A percentile compares a stretch with the other conserved stretches of the same genome.
phyloP scores from a whole-genome alignment of 2,888 invertebrate species.

The Dolichomitus sp. region DNA sequence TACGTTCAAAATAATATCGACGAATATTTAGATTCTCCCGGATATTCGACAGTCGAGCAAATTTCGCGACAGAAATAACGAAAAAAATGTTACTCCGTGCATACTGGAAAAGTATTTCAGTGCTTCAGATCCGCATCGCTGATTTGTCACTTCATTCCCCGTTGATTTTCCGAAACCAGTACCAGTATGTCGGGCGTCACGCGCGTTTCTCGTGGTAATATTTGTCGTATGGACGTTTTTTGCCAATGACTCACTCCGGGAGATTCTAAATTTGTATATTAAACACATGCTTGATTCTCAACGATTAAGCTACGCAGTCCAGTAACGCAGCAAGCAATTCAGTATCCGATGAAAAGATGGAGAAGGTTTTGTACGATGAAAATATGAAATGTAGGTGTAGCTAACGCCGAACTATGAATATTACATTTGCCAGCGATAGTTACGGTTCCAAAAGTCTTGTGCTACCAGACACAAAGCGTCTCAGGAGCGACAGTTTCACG shows the following conservation, averaged over 20 bases:
- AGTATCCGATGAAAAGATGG: slow-evolving; percentile 53
- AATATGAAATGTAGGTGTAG: slow-evolving; percentile 65
- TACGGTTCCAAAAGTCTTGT: slow-evolving; percentile 2
- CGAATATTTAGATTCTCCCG: slow-evolving; percentile 57
- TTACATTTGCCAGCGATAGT: slow-evolving; percentile 28
- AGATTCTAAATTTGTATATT: slow-evolving; percentile 50
- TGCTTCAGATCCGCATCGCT: slow-evolving; percentile 12
- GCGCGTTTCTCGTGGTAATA: slow-evolving; percentile 41
- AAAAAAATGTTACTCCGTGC: slow-evolving; percentile 13
- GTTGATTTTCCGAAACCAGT: slow-evolving; percentile 27
- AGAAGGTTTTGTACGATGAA: slow-evolving; percentile 70
- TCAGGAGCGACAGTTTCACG: slow-evolving; percentile 19
- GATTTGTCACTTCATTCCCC: slow-evolving; percentile 24
- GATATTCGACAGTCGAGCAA: slow-evolving; percentile 13
- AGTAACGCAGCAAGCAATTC: slow-evolving; percentile 50
- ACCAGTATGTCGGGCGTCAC: slow-evolving; percentile 28
- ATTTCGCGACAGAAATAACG: slow-evolving; percentile 10
- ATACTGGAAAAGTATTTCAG: slow-evolving; percentile 37
- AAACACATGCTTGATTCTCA: slow-evolving; percentile 44
- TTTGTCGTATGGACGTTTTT: slow-evolving; percentile 34
- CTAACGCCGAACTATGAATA: slow-evolving; percentile 49
- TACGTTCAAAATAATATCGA: slow-evolving; percentile 45
- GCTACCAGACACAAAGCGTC: slow-evolving; percentile 8
- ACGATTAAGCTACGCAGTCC: slow-evolving; percentile 44
- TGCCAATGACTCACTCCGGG: slow-evolving; percentile 42